A percentile compares a stretch with the other conserved stretches of the same genome.
Evolutionary conservation across 1,140 invertebrate genomes (phyloP).

Genomic region (Oreohelix idahoensis): DNA sequence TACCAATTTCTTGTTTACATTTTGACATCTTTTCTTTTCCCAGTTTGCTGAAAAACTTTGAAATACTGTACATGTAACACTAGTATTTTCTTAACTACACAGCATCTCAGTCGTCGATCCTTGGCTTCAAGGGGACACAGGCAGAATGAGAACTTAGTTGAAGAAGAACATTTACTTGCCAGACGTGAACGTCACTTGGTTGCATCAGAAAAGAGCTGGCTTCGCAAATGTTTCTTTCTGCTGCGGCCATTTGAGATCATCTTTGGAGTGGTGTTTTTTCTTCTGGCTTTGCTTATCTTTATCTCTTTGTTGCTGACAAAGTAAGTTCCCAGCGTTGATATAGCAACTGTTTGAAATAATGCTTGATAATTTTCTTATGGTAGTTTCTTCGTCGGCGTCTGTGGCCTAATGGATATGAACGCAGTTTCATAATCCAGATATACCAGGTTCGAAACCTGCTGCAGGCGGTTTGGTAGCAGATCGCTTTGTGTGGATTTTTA

Average conservation of each 20-base stretch:
- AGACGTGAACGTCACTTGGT: conserved; percentile 65
- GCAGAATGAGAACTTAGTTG: conserved; percentile 65
- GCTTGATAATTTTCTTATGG: too few species aligned
- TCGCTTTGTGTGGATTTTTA: too few species aligned
- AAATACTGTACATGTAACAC: background rate
- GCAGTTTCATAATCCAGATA: too few species aligned
- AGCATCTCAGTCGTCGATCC: conserved; percentile 33
- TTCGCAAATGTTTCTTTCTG: conserved; percentile 64
- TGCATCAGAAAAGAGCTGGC: conserved; percentile 56
- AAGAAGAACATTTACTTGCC: conserved; percentile 66
- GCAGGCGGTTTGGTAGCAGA: too few species aligned
- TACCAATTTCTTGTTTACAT: too few species aligned
- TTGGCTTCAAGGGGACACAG: conserved; percentile 55
- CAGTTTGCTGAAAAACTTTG: too few species aligned
- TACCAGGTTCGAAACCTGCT: too few species aligned
- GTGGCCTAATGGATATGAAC: too few species aligned
- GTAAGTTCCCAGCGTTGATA: conserved; percentile 60
- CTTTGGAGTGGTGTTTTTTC: conserved; percentile 67
- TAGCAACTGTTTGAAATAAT: too few species aligned
- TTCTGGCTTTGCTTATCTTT: conserved; percentile 71
- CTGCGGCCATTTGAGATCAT: conserved; percentile 72
- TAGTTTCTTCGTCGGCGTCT: too few species aligned
- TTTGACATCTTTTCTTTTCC: too few species aligned
- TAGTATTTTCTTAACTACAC: background rate
- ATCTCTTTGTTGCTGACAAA: conserved; percentile 74